These are phyloP conservation scores for Watersipora subatra DNA, from an alignment of 1,140 invertebrate genomes.

Conservation along the genomic window DNA sequence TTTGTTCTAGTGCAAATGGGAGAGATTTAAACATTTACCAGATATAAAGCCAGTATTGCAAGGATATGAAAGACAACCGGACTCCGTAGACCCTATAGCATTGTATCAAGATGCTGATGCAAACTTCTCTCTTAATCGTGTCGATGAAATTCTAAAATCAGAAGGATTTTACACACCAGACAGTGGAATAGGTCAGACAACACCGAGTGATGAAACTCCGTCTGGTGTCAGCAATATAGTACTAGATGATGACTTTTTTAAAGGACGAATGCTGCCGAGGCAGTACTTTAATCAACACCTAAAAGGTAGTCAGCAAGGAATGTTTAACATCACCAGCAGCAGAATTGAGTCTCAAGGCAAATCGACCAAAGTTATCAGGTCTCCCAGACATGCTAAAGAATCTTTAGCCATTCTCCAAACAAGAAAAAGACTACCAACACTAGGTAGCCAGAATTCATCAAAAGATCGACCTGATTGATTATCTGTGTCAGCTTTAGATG, in stretches of 20 bases:
- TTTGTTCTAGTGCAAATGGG: not conserved
- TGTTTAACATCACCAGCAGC: not conserved
- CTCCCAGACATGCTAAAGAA: not conserved
- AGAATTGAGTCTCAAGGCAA: not conserved
- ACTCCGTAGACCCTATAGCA: not conserved
- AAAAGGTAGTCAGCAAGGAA: too few species aligned
- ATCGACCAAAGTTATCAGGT: not conserved
- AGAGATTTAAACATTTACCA: not conserved
- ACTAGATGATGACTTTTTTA: too few species aligned
- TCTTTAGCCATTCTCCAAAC: not conserved
- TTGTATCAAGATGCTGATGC: not conserved
- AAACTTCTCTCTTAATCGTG: not conserved
- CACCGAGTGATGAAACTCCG: too few species aligned
- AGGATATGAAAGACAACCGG: not conserved
- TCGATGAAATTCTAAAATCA: not conserved
- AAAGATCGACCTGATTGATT: too few species aligned
- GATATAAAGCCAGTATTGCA: not conserved
- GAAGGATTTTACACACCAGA: not conserved
- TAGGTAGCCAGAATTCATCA: too few species aligned
- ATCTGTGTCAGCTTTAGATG: too few species aligned
- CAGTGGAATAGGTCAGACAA: not conserved
- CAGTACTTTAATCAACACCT: too few species aligned
- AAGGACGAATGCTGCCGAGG: too few species aligned
- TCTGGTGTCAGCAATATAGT: too few species aligned
- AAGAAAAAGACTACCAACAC: not conserved